Conservation (phyloP, 1,140 invertebrate genomes). For the Drosophila teissieri region DNA sequence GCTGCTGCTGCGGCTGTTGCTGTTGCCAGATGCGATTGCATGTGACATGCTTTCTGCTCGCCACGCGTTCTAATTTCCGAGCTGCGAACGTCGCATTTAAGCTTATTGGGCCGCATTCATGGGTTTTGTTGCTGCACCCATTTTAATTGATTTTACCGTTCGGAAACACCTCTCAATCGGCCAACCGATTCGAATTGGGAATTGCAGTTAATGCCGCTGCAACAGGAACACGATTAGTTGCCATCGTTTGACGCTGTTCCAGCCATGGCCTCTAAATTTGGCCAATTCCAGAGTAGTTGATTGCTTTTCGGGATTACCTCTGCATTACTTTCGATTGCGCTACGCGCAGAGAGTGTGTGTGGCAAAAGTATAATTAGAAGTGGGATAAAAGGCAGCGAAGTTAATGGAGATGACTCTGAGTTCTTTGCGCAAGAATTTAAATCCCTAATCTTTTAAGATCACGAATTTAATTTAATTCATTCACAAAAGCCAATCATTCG, state of each 20-base stretch:
- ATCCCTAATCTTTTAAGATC: neutral
- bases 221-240: constrained; percentile 40
- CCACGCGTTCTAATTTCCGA: constrained; percentile 33
- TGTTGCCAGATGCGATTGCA: constrained; percentile 31
- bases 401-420: neutral
- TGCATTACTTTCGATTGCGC: constrained; percentile 13
- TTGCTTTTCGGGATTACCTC: constrained; percentile 40
- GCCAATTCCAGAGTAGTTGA: constrained; percentile 42
- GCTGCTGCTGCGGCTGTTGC: neutral
- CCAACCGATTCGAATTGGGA: constrained; percentile 37
- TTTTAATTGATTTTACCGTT: constrained; percentile 74
- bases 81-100: constrained; percentile 29
- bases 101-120: constrained; percentile 44
- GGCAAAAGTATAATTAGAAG: constrained; percentile 20
- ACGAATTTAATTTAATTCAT: no score
- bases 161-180: constrained; percentile 58
- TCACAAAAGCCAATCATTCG: no score
- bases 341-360: constrained; percentile 13
- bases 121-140: constrained; percentile 33
- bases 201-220: constrained; percentile 34
- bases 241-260: constrained; percentile 13
- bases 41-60: constrained; percentile 30
- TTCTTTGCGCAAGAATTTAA: neutral
- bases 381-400: neutral
- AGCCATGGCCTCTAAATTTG: constrained; percentile 42